Evolutionary conservation across 2,113 vertebrate genomes (phyloP), one percentile per base, ranked within the genome.

Genomic region (Zosterops lateralis): DNA sequence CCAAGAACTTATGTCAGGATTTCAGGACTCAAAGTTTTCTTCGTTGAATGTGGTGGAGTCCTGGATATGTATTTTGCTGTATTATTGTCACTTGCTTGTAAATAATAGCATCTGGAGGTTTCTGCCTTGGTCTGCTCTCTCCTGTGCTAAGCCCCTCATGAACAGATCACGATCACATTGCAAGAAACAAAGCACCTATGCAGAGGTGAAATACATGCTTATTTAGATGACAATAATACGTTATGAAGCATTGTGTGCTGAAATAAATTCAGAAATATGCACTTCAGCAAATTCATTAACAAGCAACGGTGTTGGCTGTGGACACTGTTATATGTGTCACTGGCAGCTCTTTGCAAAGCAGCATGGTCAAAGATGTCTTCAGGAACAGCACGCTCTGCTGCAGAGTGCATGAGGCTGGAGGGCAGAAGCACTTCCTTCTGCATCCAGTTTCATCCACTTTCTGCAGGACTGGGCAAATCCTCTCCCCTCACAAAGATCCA

Each of bases 11-110:
- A 31, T n/a, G 61, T 14, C 48, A 61, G 70, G 66, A 61, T 9
- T 76, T 58, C 9, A 34, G 45, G n/a, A 85, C 58, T 72, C 45
- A 15, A 50, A 18, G 9, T 26, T 80, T 76, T 68, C 54, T 68
- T 38, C 28, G 45, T 0, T 17, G 28, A 62, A 57, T 2, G 0
- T 2, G 4, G 17, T 22, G 22, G n/a, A 57, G 24, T 36, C 40
- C 60, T 62, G 42, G n/a, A 53, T 81, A 47, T 34, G 38, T 4
- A 66, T 38, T 22, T 61, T 8, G 17, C 50, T 65, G 0, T 24
- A 16, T 14, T 56, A 62, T 32, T 32, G 54, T 25, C 44, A 38
- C 58, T 70, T 79, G 47, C 42, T 68, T 67, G 36, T 28, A 82
- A 89, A 42, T 48, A 54, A 74, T 2, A 67, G 61, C 29, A 38